Evolutionary conservation across 2,797 vertebrate species (phyloP), one percentile per base, ranked within the genome.

Genomic region (Urophycis tenuis): DNA sequence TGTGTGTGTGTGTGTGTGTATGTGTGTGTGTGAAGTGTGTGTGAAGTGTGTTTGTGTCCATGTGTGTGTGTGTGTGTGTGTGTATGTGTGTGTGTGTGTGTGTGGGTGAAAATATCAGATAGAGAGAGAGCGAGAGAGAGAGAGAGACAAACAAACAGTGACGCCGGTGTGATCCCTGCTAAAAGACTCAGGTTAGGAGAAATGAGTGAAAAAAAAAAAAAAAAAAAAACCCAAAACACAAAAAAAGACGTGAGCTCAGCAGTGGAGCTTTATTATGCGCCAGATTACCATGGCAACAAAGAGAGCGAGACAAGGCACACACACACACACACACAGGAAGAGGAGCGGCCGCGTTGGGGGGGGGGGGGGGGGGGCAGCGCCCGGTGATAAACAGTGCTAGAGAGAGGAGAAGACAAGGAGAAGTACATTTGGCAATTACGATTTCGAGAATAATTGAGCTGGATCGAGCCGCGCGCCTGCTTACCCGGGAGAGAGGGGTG

Each of bases 281-380:
- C 22, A 60, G 31, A 53, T 74, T 74, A 64, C 74, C 45, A 74
- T 74, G 74, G 35, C 74, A 25, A 74, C 45, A 34, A 34, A 71
- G 31, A 71, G 31, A 33, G 34, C 35, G 32, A 12, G 32, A 72
- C n/a, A n/a, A 33, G 34, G 35, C 31, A n/a, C 19, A 25, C 14
- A 22, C 33, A 22, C n/a, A 33, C n/a, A n/a, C 31, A n/a, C 19
- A 25, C 14, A 22, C 33, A 22, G 29, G 71, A 22, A 36, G 35
- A 36, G n/a, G 22, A 32, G 30, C 3, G 35, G 10, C 8, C n/a
- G 34, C 10, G n/a, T n/a, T n/a, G n/a, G n/a, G n/a, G n/a, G n/a
- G 60, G 25, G 60, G 25, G 60, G 25, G 64, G 29, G 64, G 71
- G 32, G 35, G 34, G 32, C 15, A 19, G 30, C 3, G 15, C 33